Percentiles rank a stretch among this genome's conserved stretches.
These are phyloP conservation scores for Crotalus tigris DNA, from an alignment of 2,113 vertebrate genomes.

Conservation along the genomic window DNA sequence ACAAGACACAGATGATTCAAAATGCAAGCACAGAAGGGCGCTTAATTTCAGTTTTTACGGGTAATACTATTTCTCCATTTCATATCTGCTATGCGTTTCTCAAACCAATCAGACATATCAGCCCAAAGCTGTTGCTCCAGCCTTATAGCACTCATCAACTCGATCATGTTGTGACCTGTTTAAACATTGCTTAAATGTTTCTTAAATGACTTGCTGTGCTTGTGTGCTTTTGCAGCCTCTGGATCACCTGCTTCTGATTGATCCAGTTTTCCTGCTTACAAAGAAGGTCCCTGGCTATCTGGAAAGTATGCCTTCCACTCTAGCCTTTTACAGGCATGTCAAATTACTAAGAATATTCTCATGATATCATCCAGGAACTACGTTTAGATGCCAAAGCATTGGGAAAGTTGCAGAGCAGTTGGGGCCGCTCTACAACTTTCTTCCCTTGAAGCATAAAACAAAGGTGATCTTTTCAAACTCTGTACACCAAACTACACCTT, in stretches of 20 bases:
- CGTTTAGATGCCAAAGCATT: background rate
- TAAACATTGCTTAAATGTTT: background rate
- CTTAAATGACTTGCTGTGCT: background rate
- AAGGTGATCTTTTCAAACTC: background rate
- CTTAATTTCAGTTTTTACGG: background rate
- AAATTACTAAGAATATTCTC: background rate
- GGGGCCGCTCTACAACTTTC: background rate
- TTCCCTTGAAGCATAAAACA: background rate
- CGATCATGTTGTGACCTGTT: background rate
- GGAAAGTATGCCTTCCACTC: background rate
- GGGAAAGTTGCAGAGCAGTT: background rate
- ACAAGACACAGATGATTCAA: constrained; percentile 8
- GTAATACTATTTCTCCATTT: background rate
- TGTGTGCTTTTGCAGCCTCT: background rate
- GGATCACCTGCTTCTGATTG: background rate
- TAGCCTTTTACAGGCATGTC: background rate
- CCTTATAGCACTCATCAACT: background rate
- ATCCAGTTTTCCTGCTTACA: background rate
- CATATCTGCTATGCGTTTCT: background rate
- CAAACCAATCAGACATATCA: background rate
- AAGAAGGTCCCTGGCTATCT: background rate
- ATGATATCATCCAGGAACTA: background rate
- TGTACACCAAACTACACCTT: background rate
- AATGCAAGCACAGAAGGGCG: background rate
- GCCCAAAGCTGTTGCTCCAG: background rate